phyloP scores from a whole-genome alignment of 2,888 invertebrate species.

The Cantharis lateralis region DNA sequence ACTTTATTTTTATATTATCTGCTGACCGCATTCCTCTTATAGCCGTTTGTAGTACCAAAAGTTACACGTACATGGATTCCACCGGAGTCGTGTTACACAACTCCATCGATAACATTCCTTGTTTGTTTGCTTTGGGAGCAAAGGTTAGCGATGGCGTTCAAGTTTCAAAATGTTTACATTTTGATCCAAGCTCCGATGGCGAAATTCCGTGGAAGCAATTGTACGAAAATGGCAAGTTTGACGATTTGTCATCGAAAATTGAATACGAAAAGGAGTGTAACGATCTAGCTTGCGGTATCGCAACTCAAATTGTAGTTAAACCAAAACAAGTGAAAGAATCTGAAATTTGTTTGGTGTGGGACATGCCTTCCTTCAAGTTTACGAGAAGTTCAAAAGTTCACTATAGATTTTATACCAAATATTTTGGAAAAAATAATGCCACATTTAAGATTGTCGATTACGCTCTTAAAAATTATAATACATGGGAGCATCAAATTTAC shows the following conservation, averaged over 20 bases:
- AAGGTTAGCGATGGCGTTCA: conserved; percentile 59
- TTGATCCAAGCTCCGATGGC: conserved; percentile 72
- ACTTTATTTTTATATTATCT: not conserved
- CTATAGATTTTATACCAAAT: conserved; percentile 80
- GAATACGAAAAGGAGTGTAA: conserved; percentile 45
- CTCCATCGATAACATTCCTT: conserved; percentile 67
- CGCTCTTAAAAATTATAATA: conserved; percentile 73
- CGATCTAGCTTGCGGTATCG: conserved; percentile 64
- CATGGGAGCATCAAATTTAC: conserved; percentile 84
- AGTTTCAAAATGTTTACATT: conserved; percentile 65
- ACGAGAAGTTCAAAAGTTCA: conserved; percentile 69
- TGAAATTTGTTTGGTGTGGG: conserved; percentile 85
- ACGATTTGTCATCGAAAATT: conserved; percentile 39
- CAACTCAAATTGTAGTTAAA: conserved; percentile 65
- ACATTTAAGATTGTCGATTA: conserved; percentile 77
- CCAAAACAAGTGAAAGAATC: conserved; percentile 60
- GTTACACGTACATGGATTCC: conserved; percentile 56
- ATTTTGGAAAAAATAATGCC: conserved; percentile 74
- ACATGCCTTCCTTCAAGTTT: conserved; percentile 88
- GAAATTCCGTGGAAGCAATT: conserved; percentile 78
- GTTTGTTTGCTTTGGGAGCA: conserved; percentile 68
- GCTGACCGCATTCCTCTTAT: not conserved
- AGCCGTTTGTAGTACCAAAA: conserved; percentile 62
- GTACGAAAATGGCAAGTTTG: conserved; percentile 69
- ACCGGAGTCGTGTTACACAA: conserved; percentile 73